Evolutionary conservation across 2,888 invertebrate species (phyloP).

Genomic region (Drosophila mayaguana): DNA sequence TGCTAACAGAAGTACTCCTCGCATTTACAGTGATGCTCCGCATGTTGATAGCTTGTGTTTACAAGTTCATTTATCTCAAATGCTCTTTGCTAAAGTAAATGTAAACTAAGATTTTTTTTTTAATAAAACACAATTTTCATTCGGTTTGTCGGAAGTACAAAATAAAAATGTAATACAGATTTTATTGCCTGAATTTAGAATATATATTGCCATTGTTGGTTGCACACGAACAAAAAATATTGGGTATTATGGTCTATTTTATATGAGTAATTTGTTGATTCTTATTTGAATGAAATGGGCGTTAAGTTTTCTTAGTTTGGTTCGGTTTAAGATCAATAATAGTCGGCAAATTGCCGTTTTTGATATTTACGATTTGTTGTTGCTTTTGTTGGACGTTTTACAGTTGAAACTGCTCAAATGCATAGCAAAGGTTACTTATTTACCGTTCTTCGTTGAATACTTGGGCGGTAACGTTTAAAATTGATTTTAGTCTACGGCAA

Average conservation of each 20-base stretch:
- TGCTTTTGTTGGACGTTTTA: slow-evolving; percentile 45
- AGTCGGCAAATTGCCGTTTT: slow-evolving; percentile 43
- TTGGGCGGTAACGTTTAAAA: slow-evolving; percentile 33
- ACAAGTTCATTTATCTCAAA: background rate
- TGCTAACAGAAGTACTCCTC: slow-evolving; percentile 2
- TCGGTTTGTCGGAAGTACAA: slow-evolving; percentile 42
- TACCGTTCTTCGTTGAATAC: slow-evolving; percentile 26
- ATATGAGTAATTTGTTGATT: slow-evolving; percentile 28
- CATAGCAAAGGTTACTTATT: slow-evolving; percentile 34
- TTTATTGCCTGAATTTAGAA: slow-evolving; percentile 63
- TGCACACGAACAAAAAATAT: slow-evolving; percentile 29
- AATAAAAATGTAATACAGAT: slow-evolving; percentile 46
- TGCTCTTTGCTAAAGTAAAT: too few species aligned
- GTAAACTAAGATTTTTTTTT: too few species aligned
- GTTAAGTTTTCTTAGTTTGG: slow-evolving; percentile 30
- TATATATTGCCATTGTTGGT: slow-evolving; percentile 52
- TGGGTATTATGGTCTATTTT: slow-evolving; percentile 11
- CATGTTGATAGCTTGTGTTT: background rate
- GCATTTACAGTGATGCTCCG: background rate
- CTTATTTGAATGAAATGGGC: slow-evolving; percentile 25
- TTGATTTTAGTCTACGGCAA: slow-evolving; percentile 34
- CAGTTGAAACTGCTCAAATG: slow-evolving; percentile 50
- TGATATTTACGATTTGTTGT: slow-evolving; percentile 22
- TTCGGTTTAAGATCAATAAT: slow-evolving; percentile 35
- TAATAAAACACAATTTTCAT: slow-evolving; percentile 37